These are phyloP conservation scores for Aptenodytes patagonicus DNA, from an alignment of 2,113 vertebrate species.

Conservation along the genomic window DNA sequence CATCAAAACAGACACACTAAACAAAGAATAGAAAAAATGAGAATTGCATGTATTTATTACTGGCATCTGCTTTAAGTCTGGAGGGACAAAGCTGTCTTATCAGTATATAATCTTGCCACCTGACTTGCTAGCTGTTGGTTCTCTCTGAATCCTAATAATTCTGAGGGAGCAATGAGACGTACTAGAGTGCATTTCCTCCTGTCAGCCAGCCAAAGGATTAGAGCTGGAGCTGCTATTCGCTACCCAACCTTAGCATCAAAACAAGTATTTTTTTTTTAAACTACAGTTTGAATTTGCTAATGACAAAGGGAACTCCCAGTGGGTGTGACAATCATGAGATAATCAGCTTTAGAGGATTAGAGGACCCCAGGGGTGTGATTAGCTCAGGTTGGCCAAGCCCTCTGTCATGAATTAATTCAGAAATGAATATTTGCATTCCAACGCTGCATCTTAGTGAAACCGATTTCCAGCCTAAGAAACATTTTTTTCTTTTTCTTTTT, in stretches of 20 bases:
- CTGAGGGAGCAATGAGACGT: not conserved
- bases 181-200: slow-evolving; percentile 4
- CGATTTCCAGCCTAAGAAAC: not conserved
- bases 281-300: slow-evolving; percentile 33
- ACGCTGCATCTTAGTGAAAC: not conserved
- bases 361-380: slow-evolving; percentile 47
- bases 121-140: not conserved
- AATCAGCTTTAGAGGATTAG: slow-evolving; percentile 56
- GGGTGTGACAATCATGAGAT: slow-evolving; percentile 46
- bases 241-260: slow-evolving; percentile 44
- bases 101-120: not conserved
- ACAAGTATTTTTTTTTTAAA: not conserved
- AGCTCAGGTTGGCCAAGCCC: slow-evolving; percentile 45
- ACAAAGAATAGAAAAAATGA: not conserved
- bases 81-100: not conserved
- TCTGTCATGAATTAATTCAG: slow-evolving; percentile 50
- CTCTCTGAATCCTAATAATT: not conserved
- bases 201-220: slow-evolving; percentile 40
- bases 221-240: slow-evolving; percentile 1
- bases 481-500: not conserved
- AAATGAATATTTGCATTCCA: slow-evolving; percentile 57
- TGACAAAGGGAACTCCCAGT: slow-evolving; percentile 37
- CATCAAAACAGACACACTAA: not conserved
- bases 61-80: not conserved
- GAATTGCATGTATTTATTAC: not conserved